Evolutionary conservation across 2,113 vertebrate genomes (phyloP).

Genomic region (Andinoacara biseriatus): DNA sequence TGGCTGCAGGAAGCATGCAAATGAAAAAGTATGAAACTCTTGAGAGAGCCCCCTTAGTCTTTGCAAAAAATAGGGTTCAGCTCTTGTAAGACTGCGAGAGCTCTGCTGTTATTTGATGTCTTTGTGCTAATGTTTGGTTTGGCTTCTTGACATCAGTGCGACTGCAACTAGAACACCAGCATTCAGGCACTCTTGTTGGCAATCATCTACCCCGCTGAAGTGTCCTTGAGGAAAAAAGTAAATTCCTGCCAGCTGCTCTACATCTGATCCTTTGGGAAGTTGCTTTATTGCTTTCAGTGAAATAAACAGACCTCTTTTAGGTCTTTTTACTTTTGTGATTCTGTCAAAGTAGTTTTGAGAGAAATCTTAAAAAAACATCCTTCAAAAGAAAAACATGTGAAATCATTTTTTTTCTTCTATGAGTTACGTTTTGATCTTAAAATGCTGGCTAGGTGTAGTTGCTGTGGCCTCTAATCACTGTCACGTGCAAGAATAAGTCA

Average conservation of each 20-base stretch:
- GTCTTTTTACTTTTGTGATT: background rate
- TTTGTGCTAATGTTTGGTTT: slow-evolving; percentile 46
- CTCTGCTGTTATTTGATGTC: slow-evolving; percentile 32
- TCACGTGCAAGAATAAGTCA: background rate
- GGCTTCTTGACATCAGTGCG: slow-evolving; percentile 23
- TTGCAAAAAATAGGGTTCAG: background rate
- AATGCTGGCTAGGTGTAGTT: background rate
- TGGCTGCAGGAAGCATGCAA: slow-evolving; percentile 30
- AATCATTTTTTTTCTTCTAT: background rate
- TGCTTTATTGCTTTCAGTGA: slow-evolving; percentile 19
- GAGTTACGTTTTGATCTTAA: background rate
- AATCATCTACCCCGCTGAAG: slow-evolving; percentile 26
- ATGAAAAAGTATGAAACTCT: slow-evolving; percentile 34
- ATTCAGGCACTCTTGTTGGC: slow-evolving; percentile 17
- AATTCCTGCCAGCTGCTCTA: slow-evolving; percentile 40
- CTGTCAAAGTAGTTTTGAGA: background rate
- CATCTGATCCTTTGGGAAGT: slow-evolving; percentile 3
- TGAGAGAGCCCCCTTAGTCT: background rate
- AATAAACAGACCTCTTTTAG: background rate
- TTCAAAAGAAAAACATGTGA: background rate
- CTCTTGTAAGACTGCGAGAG: background rate
- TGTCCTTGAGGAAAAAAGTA: slow-evolving; percentile 42
- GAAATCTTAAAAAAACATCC: background rate
- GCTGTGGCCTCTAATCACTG: background rate
- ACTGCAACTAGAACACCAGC: slow-evolving; percentile 31